Evolutionary conservation across 1,140 invertebrate genomes (phyloP).

Genomic region (Hirudo medicinalis): DNA sequence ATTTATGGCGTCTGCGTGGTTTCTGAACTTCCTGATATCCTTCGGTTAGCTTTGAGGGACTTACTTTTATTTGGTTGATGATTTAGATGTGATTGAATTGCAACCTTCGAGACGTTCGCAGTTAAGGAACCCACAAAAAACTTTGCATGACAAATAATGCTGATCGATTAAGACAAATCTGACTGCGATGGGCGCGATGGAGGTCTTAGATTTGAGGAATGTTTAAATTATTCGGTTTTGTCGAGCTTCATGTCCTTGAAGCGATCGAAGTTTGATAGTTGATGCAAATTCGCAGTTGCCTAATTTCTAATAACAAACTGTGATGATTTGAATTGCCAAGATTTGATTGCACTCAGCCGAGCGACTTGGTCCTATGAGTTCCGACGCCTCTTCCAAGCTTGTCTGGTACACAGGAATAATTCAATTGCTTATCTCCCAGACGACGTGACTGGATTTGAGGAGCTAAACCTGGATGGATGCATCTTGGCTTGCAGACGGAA

Average conservation of each 20-base stretch:
- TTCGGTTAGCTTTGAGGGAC: too few relatives aligned
- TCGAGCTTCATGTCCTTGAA: background rate
- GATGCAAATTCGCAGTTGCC: background rate
- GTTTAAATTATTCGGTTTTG: too few relatives aligned
- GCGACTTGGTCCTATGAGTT: background rate
- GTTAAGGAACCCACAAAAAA: too few relatives aligned
- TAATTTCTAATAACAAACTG: background rate
- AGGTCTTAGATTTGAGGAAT: too few relatives aligned
- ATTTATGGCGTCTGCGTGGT: too few relatives aligned
- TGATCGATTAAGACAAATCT: too few relatives aligned
- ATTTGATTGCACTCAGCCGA: background rate
- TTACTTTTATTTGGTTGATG: too few relatives aligned
- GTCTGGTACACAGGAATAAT: background rate
- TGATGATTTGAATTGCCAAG: background rate
- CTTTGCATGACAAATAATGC: too few relatives aligned
- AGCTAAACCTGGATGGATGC: background rate
- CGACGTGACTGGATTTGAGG: conserved; percentile 3
- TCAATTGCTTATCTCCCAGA: background rate
- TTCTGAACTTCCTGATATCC: too few relatives aligned
- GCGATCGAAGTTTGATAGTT: background rate
- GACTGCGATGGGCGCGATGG: too few relatives aligned
- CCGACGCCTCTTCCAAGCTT: background rate
- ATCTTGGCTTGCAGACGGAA: background rate
- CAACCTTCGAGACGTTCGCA: too few relatives aligned
- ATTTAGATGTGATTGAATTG: too few relatives aligned